Percentiles rank a stretch among this genome's conserved stretches.
Evolutionary conservation across 2,888 invertebrate species (phyloP).

Genomic region (Lutraria lutraria): DNA sequence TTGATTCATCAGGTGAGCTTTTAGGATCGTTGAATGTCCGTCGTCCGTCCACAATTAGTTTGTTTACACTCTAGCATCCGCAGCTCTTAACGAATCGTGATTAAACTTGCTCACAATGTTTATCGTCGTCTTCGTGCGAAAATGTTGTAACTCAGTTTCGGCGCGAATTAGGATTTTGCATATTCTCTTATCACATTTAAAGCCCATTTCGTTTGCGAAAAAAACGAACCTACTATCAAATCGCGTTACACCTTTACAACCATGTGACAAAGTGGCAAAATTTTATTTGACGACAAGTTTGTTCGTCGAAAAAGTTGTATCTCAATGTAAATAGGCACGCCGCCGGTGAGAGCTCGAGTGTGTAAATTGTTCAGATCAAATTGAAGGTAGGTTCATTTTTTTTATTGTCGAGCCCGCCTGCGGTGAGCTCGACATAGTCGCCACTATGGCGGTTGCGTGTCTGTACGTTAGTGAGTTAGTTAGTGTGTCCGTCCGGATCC

Average conservation of each 20-base stretch:
- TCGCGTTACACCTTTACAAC: background rate
- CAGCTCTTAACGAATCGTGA: no score
- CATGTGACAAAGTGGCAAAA: conserved; percentile 16
- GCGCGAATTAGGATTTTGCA: conserved; percentile 33
- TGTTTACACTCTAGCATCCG: no score
- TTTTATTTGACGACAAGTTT: conserved; percentile 8
- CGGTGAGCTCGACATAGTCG: no score
- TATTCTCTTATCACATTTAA: conserved; percentile 1
- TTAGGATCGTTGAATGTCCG: no score
- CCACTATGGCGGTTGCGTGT: no score
- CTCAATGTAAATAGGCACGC: conserved; percentile 21
- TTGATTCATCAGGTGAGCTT: no score
- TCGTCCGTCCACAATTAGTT: no score
- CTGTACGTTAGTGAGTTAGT: no score
- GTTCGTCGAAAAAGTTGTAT: conserved; percentile 30
- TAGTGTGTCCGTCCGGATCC: no score
- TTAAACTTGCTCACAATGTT: no score
- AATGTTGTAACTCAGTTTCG: conserved; percentile 34
- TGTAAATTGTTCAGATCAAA: background rate
- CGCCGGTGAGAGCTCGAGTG: background rate
- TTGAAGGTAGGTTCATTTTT: background rate
- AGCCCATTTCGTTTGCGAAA: conserved; percentile 34
- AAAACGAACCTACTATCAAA: conserved; percentile 31
- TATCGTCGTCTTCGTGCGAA: conserved; percentile 40
- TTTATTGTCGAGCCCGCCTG: no score